Evolutionary conservation across 1,140 invertebrate species (phyloP).

Genomic region (Pararge aegeria): DNA sequence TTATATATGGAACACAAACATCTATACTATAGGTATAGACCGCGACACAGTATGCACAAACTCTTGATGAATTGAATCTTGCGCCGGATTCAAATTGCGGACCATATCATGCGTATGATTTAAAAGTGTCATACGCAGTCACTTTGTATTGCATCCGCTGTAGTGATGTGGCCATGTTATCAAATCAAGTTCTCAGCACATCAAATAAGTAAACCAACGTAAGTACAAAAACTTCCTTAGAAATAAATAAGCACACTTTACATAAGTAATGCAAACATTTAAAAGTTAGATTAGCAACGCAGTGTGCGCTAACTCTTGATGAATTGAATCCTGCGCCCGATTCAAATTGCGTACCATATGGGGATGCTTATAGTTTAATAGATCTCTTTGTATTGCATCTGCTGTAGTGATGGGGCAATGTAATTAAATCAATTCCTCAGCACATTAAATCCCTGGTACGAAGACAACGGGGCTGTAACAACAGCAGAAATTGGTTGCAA

Average conservation of each 20-base stretch:
- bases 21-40: too few species aligned
- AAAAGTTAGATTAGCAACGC: background rate
- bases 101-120: conserved; percentile 32
- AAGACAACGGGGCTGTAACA: too few species aligned
- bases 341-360: conserved; percentile 28
- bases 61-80: conserved; percentile 26
- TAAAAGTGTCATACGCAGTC: too few species aligned
- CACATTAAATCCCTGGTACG: too few species aligned
- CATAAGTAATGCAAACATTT: background rate
- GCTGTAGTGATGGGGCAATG: conserved; percentile 11
- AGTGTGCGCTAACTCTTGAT: conserved; percentile 10
- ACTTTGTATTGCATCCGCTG: conserved; percentile 24
- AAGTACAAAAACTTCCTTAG: too few species aligned
- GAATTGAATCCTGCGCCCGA: conserved; percentile 25
- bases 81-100: conserved; percentile 25
- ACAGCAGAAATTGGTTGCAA: too few species aligned
- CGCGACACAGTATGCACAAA: background rate
- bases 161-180: conserved; percentile 11
- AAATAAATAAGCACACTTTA: background rate
- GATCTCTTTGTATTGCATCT: conserved; percentile 25
- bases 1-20: too few species aligned
- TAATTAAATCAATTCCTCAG: too few species aligned
- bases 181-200: too few species aligned
- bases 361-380: conserved; percentile 32
- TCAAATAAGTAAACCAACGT: too few species aligned